Percentiles rank a stretch among this genome's conserved stretches.
These are phyloP conservation scores for Drosophila kanapiae DNA, from an alignment of 1,140 invertebrate genomes.

Conservation along the genomic window DNA sequence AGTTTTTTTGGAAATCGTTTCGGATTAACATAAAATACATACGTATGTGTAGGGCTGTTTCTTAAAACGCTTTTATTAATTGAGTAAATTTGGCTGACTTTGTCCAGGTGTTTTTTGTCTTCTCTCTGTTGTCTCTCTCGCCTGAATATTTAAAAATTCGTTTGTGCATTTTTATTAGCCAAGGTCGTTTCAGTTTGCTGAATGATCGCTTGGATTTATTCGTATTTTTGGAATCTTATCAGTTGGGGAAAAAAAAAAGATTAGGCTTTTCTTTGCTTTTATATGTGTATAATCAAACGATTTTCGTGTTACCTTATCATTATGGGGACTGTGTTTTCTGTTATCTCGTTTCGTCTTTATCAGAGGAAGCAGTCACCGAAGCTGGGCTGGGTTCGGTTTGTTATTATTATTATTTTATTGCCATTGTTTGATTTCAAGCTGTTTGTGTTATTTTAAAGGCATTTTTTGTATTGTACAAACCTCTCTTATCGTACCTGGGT, in stretches of 20 bases:
- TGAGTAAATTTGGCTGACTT: conserved; percentile 10
- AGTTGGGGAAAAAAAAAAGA: neutral
- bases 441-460: neutral
- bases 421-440: conserved; percentile 40
- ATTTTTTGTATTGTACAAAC: neutral
- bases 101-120: conserved; percentile 14
- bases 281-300: conserved; percentile 14
- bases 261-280: neutral
- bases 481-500: conserved; percentile 15
- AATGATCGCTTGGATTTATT: conserved; percentile 15
- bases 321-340: neutral
- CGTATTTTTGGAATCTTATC: conserved; percentile 15
- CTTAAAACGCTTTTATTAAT: neutral
- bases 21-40: conserved; percentile 16
- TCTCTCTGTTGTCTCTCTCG: conserved; percentile 1
- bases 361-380: neutral
- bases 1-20: conserved; percentile 14
- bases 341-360: conserved; percentile 25
- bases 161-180: conserved; percentile 32
- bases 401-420: conserved; percentile 32
- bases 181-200: conserved; percentile 10
- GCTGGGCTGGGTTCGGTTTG: conserved; percentile 1
- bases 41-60: conserved; percentile 8
- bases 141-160: conserved; percentile 19
- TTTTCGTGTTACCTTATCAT: conserved; percentile 20